Evolutionary conservation across 2,113 vertebrate species (phyloP).

Genomic region (Periophthalmus modestus): DNA sequence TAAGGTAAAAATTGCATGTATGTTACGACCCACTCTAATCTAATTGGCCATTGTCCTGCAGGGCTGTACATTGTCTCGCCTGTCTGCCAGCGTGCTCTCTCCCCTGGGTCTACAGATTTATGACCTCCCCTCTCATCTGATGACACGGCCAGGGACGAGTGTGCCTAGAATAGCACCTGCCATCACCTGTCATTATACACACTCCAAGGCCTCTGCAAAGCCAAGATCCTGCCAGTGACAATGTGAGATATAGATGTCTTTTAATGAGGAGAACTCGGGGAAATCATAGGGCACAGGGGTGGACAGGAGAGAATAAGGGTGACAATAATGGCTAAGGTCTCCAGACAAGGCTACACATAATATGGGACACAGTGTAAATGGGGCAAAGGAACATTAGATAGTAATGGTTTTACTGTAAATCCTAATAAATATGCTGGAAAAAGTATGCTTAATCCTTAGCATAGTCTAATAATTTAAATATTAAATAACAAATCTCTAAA

Average conservation of each 20-base stretch:
- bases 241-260: slow-evolving; percentile 31
- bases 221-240: slow-evolving; percentile 36
- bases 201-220: slow-evolving; percentile 29
- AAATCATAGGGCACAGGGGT: slow-evolving; percentile 11
- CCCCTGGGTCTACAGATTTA: slow-evolving; percentile 29
- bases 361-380: not conserved
- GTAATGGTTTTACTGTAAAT: not conserved
- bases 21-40: slow-evolving; percentile 31
- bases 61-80: slow-evolving; percentile 13
- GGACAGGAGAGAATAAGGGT: not conserved
- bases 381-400: not conserved
- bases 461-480: no score
- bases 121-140: slow-evolving; percentile 47
- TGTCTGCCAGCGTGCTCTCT: slow-evolving; percentile 20
- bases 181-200: slow-evolving; percentile 47
- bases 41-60: slow-evolving; percentile 47
- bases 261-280: slow-evolving; percentile 36
- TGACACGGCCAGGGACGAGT: slow-evolving; percentile 31
- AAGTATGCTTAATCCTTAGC: not conserved
- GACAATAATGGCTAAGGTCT: not conserved
- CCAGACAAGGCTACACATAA: not conserved
- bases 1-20: slow-evolving; percentile 8
- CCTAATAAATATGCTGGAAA: no score
- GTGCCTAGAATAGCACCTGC: slow-evolving; percentile 53
- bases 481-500: no score